Evolutionary conservation across 2,888 invertebrate genomes (phyloP), one percentile per base, ranked within the genome.

Genomic region (Prionchulus punctatus): DNA sequence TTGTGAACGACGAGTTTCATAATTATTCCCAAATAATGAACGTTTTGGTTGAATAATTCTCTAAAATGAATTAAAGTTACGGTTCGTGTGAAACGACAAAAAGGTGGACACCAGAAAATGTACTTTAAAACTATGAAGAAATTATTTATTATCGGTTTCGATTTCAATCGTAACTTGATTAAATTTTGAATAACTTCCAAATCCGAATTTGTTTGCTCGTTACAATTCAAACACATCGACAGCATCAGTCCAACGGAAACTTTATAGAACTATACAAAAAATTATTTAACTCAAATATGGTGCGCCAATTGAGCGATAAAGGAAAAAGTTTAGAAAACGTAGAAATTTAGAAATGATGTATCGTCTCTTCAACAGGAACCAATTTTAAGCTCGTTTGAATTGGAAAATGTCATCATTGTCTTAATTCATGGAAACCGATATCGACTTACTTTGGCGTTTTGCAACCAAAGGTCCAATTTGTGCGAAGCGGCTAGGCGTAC

Each of bases 1-100:
- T 94, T 94, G 77, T 88, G 90, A 57, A 94, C 84, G 0, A 89
- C 88, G 69, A 87, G 85, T 64, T 88, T 89, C 63, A 94, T 76
- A 59, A 90, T 81, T 31, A 86, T 83, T 58, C 82, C 81, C 55
- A 92, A 75, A 68, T 91, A 86, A 27, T 86, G 85, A 0, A 85
- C 82, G 67, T 86, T 85, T 54, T 86, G 80, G 18, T 80, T 79
- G 45, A 94, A 82, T 77, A 94, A 81, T 73, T 94, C 92, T 67
- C 89, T 86, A 66, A 12, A 67, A 65, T 53, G 60, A 61, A 53
- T 56, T 43, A 49, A 42, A 30, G 23, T 57, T 4, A 56, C 25
- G 21, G 47, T 18, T 31, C 42, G 49, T 26, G 18, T 49, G 57
- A 1, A 54, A 49, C 30, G 18, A 18, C 7, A 36, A 36, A 36